phyloP scores from a whole-genome alignment of 1,140 invertebrate species.

The Platyura marginata region DNA sequence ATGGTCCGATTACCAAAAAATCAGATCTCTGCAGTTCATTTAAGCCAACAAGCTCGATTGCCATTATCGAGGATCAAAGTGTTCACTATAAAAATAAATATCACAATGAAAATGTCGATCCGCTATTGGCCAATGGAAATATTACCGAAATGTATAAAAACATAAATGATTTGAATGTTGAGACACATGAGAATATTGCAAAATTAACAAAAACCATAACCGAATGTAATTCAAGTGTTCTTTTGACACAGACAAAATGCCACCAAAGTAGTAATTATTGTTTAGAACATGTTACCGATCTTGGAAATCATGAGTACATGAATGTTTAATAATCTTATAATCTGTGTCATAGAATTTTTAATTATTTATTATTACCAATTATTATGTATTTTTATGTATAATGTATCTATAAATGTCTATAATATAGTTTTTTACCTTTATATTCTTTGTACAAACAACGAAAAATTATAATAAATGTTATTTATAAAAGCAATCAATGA shows the following conservation, averaged over 20 bases:
- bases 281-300: not conserved
- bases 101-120: slow-evolving; percentile 13
- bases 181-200: not conserved
- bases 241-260: no score
- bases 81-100: slow-evolving; percentile 9
- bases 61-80: slow-evolving; percentile 9
- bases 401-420: no score
- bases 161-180: slow-evolving; percentile 7
- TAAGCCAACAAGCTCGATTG: slow-evolving; percentile 16
- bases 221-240: not conserved
- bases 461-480: no score
- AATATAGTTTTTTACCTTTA: no score
- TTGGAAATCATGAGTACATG: slow-evolving; percentile 18
- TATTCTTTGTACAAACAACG: no score
- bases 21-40: slow-evolving; percentile 16
- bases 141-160: slow-evolving; percentile 18
- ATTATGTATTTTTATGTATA: no score
- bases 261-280: not conserved
- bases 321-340: slow-evolving; percentile 14
- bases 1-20: slow-evolving; percentile 14
- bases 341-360: no score
- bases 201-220: slow-evolving; percentile 3
- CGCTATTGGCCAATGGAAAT: not conserved
- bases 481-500: no score
- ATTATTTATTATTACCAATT: no score